Evolutionary conservation across 2,888 invertebrate species (phyloP), one percentile per base, ranked within the genome.

Genomic region (Lasioglossum vierecki): DNA sequence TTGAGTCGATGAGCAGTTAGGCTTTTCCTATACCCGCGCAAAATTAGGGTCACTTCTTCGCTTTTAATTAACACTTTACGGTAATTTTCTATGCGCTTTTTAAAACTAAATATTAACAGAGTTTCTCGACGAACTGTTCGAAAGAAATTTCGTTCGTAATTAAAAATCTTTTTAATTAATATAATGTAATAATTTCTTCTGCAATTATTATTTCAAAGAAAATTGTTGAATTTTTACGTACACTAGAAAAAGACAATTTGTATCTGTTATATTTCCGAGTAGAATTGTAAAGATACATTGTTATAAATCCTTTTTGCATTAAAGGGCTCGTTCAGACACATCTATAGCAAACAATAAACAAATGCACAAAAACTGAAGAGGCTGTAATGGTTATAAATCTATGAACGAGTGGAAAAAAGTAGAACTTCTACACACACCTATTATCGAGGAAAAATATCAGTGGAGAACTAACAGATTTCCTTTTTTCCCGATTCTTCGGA

Each of bases 401-500:
- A 4, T 11, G 57, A 11, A 57, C 57, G n/a, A 57, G n/a, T 4
- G n/a, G 11, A 4, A n/a, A 4, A n/a, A 2, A n/a, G 4, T 57
- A 11, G 4, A 57, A n/a, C 11, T n/a, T 57, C 11, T n/a, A n/a
- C 11, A 57, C n/a, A 11, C 9, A 11, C n/a, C 2, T 57, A n/a
- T n/a, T 57, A 11, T 2, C n/a, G 11, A 8, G n/a, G n/a, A 57
- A 11, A 57, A 57, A n/a, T 57, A 11, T 57, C 4, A 4, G 11
- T 1, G 4, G n/a, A 57, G 4, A 11, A 4, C 57, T 57, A n/a
- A 57, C 0, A n/a, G n/a, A 11, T 57, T 57, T 9, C 71, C 78
- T 80, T 80, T 68, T 68, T 2, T n/a, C n/a, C 13, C 82, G 74
- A 83, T 86, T 75, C 81, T 71, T 82, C 72, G 75, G 81, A 86